Evolutionary conservation across 2,797 vertebrate species (phyloP).

Genomic region (Eulemur albifrons): DNA sequence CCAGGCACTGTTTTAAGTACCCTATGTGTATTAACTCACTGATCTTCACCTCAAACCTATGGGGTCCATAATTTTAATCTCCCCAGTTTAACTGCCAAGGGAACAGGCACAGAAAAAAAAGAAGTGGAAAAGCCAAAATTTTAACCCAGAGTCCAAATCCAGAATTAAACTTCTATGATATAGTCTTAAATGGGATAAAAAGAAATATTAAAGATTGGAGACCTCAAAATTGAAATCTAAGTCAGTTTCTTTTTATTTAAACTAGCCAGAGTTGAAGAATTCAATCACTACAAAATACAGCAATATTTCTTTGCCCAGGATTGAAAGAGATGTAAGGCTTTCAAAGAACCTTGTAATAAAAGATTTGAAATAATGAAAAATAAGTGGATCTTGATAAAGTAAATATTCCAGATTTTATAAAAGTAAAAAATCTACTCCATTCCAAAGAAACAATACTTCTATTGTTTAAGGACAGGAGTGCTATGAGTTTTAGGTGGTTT

Average conservation of each 20-base stretch:
- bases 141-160: background rate
- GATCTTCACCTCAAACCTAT: background rate
- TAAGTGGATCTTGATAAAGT: background rate
- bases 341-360: background rate
- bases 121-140: constrained; percentile 7
- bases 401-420: constrained; percentile 1
- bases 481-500: background rate
- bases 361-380: background rate
- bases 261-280: constrained; percentile 3
- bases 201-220: background rate
- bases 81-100: background rate
- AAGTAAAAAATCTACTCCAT: background rate
- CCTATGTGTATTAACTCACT: background rate
- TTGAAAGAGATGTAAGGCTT: background rate
- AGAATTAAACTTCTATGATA: constrained; percentile 1
- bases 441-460: background rate
- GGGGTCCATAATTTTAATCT: background rate
- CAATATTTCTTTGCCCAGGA: background rate
- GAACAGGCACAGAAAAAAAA: background rate
- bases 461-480: background rate
- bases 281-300: background rate
- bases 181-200: background rate
- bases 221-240: constrained; percentile 15
- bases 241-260: constrained; percentile 30
- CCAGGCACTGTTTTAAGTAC: background rate